Evolutionary conservation across 2,888 invertebrate species (phyloP), one percentile per base, ranked within the genome.

Genomic region (Stictocephala bisonia): DNA sequence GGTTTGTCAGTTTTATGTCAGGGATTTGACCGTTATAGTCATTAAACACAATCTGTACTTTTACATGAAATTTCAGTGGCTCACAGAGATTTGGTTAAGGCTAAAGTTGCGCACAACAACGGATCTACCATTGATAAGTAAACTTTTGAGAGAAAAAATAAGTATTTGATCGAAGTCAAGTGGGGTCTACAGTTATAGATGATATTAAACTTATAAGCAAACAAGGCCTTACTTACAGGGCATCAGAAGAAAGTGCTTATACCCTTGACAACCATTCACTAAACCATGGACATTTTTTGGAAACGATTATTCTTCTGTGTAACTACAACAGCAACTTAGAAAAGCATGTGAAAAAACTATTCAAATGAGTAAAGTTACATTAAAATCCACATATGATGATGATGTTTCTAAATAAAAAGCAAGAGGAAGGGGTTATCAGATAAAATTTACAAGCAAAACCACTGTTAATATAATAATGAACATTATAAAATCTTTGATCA

Each of bases 381-480:
- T n/a, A n/a, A n/a, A n/a, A n/a, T n/a, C n/a, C n/a, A n/a, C n/a
- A n/a, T n/a, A n/a, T n/a, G n/a, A n/a, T n/a, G n/a, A n/a, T n/a
- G n/a, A n/a, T n/a, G n/a, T n/a, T n/a, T n/a, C n/a, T n/a, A n/a
- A n/a, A n/a, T n/a, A n/a, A n/a, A n/a, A n/a, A n/a, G n/a, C 44
- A 64, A 27, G 41, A 31, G 69, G 66, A n/a, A 72, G 72, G 27
- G 69, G 66, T 0, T 50, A 44, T 31, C 58, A 58, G 9, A 51
- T 70, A 41, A 72, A 69, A 6, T 73, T 72, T 68, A 11, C 72
- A 26, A 69, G 69, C 18, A 73, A 75, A 58, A 73, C 31, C 15
- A 64, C 73, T 18, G 13, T 75, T 18, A 53, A 22, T 2, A 70
- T 73, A 20, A 22, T 75, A n/a, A 27, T 75, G n/a, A 35, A 24